Percentiles rank a stretch among this genome's conserved stretches.
Evolutionary conservation across 1,140 invertebrate species (phyloP).

Genomic region (Palaemon carinicauda): DNA sequence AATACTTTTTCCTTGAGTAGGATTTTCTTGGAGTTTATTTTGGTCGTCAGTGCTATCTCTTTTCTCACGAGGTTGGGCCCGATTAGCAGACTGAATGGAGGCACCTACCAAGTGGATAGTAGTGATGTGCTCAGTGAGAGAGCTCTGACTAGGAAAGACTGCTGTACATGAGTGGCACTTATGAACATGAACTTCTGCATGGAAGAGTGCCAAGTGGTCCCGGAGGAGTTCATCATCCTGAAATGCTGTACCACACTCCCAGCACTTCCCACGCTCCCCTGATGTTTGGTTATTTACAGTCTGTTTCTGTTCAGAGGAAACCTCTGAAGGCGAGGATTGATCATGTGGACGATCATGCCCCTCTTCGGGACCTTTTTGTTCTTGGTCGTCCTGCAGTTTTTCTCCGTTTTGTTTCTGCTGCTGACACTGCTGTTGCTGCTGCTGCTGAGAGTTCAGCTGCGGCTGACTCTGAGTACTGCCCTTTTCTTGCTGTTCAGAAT

Average conservation of each 20-base stretch:
- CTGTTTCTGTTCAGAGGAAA: not conserved
- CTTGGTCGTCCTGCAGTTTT: not conserved
- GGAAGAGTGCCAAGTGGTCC: constrained; percentile 45
- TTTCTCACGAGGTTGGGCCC: too few relatives aligned
- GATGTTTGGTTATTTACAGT: not conserved
- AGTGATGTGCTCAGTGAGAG: constrained; percentile 27
- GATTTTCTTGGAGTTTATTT: too few relatives aligned
- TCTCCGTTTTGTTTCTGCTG: not conserved
- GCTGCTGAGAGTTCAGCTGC: not conserved
- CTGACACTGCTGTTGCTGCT: too few relatives aligned
- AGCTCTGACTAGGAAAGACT: constrained; percentile 20
- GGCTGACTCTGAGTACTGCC: not conserved
- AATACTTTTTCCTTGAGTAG: too few relatives aligned
- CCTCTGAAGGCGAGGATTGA: not conserved
- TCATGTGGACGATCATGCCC: too few relatives aligned
- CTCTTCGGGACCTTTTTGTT: not conserved
- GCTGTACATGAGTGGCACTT: constrained; percentile 28
- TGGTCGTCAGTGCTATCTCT: too few relatives aligned
- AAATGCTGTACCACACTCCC: constrained; percentile 32
- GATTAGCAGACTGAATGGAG: not conserved
- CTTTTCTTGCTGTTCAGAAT: not conserved
- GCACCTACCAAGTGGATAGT: constrained; percentile 25
- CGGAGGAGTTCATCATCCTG: constrained; percentile 46
- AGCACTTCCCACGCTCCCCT: constrained; percentile 8
- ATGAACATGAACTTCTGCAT: constrained; percentile 3